These are phyloP conservation scores for Vireo altiloquus DNA, from an alignment of 2,113 vertebrate genomes.

Conservation along the genomic window DNA sequence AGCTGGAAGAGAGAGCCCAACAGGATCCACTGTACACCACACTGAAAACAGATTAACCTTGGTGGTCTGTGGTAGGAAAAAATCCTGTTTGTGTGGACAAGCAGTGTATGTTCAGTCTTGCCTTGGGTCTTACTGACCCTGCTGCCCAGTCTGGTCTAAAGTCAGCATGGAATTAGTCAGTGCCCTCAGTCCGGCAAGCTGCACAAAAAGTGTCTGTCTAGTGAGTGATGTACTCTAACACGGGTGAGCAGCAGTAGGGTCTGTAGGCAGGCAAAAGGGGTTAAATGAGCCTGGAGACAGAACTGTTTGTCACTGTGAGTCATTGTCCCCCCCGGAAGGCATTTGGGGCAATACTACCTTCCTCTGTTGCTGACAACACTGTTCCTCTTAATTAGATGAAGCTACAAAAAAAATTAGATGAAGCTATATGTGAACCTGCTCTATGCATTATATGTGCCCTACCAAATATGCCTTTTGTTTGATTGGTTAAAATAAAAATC, in stretches of 20 bases:
- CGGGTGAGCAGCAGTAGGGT: background rate
- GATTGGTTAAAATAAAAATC: background rate
- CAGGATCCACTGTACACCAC: background rate
- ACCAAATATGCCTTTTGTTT: background rate
- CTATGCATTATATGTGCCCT: background rate
- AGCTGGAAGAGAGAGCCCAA: background rate
- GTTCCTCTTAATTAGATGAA: background rate
- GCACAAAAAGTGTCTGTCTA: background rate
- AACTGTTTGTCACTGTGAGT: background rate
- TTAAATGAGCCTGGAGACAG: background rate
- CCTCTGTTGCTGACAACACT: background rate
- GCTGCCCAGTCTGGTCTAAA: background rate
- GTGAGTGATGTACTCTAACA: background rate
- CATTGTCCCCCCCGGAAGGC: background rate
- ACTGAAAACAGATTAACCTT: background rate
- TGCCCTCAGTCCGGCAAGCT: background rate
- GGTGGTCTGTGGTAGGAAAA: background rate
- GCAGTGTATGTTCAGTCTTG: background rate
- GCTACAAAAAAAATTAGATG: background rate
- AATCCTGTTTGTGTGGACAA: background rate
- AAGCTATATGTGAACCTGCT: background rate
- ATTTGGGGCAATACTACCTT: background rate
- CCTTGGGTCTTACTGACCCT: background rate
- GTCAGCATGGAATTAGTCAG: background rate
- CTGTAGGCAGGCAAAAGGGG: background rate